Percentiles rank a stretch among this genome's conserved stretches.
These are phyloP conservation scores for Chroicocephalus ridibundus DNA, from an alignment of 2,113 vertebrate genomes.

Conservation along the genomic window DNA sequence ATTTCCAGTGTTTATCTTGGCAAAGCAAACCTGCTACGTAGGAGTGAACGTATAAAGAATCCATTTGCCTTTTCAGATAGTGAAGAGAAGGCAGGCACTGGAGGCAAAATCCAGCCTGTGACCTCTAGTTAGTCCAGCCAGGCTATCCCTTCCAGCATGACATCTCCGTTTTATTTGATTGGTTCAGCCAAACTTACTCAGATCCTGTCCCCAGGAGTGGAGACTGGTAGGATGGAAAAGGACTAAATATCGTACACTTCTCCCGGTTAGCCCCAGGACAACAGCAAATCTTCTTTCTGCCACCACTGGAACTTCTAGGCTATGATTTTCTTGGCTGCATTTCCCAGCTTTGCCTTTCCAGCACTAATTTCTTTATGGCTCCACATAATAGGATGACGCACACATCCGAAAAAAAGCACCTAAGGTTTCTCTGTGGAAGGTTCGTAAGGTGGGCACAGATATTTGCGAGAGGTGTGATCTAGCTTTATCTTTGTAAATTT, in stretches of 20 bases:
- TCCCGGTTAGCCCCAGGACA: not conserved
- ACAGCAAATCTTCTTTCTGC: not conserved
- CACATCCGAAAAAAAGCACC: not conserved
- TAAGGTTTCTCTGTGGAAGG: not conserved
- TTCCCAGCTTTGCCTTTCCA: not conserved
- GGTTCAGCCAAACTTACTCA: not conserved
- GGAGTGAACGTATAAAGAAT: not conserved
- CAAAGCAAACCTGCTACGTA: not conserved
- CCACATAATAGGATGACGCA: not conserved
- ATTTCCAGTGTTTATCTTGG: not conserved
- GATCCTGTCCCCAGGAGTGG: not conserved
- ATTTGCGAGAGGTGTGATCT: not conserved
- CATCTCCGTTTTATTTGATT: not conserved
- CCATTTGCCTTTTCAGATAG: not conserved
- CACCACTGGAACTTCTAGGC: not conserved
- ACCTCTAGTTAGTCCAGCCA: not conserved
- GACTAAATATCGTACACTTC: not conserved
- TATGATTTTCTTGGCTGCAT: constrained; percentile 7
- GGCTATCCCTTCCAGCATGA: not conserved
- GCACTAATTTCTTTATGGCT: not conserved
- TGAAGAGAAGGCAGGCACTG: not conserved
- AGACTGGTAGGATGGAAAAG: not conserved
- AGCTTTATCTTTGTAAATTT: not conserved
- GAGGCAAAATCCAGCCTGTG: not conserved
- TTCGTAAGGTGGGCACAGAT: not conserved